These are phyloP conservation scores for Phataginus tricuspis DNA, from an alignment of 2,797 vertebrate species.

Conservation along the genomic window DNA sequence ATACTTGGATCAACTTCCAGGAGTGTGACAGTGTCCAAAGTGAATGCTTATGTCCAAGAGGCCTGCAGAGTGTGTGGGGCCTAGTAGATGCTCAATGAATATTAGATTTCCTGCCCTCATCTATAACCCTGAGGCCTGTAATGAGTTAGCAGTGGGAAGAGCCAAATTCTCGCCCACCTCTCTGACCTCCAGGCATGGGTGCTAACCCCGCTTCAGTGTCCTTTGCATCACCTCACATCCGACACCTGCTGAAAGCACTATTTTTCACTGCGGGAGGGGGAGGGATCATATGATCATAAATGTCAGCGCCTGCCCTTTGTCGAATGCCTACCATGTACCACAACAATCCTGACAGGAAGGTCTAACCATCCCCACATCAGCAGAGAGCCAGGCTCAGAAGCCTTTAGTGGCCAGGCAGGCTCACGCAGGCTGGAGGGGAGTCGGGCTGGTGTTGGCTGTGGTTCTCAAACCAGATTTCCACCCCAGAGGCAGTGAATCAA, in stretches of 20 bases:
- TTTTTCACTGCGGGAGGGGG: neutral
- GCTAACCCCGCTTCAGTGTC: neutral
- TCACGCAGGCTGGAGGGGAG: too few species aligned
- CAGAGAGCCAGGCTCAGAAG: neutral
- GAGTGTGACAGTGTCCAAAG: neutral
- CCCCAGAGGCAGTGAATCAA: neutral
- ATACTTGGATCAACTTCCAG: neutral
- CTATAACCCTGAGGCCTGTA: neutral
- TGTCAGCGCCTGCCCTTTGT: neutral
- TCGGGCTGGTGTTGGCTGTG: neutral
- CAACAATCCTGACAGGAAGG: neutral
- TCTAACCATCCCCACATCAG: neutral
- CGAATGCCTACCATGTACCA: neutral
- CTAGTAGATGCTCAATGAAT: neutral
- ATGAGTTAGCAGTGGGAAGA: neutral
- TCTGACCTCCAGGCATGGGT: neutral
- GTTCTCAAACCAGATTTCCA: neutral
- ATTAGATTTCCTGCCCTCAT: neutral
- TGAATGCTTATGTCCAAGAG: neutral
- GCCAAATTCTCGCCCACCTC: neutral
- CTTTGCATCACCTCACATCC: neutral
- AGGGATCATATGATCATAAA: accelerated
- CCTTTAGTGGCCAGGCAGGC: neutral
- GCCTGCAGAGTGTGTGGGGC: neutral
- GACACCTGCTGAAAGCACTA: neutral